Evolutionary conservation across 2,797 vertebrate species (phyloP).

Genomic region (Tragopan temminckii): DNA sequence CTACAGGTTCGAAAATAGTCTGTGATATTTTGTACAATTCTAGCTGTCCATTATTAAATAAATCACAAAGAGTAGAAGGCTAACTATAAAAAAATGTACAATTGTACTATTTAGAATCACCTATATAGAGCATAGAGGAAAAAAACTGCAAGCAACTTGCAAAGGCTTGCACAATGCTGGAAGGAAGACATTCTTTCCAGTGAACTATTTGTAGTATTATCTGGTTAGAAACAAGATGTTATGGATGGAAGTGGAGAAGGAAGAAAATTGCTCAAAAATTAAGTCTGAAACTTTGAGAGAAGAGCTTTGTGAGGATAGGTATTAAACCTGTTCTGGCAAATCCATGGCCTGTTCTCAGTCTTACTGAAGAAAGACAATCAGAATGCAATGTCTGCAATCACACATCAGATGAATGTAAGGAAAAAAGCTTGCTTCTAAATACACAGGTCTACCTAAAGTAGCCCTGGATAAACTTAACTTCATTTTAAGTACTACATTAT

Average conservation of each 20-base stretch:
- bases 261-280: background rate
- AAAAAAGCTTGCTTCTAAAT: background rate
- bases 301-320: background rate
- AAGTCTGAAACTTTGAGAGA: background rate
- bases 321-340: accelerated
- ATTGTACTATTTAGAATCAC: background rate
- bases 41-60: background rate
- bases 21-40: background rate
- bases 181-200: background rate
- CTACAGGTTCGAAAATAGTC: background rate
- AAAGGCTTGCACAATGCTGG: background rate
- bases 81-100: background rate
- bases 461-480: background rate
- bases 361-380: background rate
- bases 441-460: background rate
- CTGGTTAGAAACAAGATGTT: background rate
- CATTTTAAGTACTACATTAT: background rate
- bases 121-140: background rate
- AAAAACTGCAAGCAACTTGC: background rate
- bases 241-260: background rate
- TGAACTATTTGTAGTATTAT: background rate
- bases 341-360: background rate
- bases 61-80: background rate
- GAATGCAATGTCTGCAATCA: background rate
- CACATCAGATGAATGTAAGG: background rate